These are phyloP conservation scores for Aphidius ervi DNA, from an alignment of 1,140 invertebrate species.

Conservation along the genomic window DNA sequence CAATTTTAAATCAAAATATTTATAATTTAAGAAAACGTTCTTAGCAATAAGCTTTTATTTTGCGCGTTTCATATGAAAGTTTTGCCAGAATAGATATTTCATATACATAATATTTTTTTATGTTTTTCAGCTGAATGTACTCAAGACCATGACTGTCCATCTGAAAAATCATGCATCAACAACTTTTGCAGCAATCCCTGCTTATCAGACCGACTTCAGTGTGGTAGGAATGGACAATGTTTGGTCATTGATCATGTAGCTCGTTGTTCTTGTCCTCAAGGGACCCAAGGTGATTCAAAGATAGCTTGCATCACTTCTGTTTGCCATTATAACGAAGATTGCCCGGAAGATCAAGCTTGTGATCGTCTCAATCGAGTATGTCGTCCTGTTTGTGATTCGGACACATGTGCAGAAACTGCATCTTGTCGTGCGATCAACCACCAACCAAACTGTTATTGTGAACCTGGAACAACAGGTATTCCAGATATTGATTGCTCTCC, in stretches of 20 bases:
- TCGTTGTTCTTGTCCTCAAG: constrained; percentile 76
- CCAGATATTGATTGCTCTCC: constrained; percentile 68
- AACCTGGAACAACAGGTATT: constrained; percentile 70
- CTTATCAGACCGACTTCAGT: constrained; percentile 57
- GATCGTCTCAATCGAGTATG: constrained; percentile 81
- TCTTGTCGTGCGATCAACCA: constrained; percentile 70
- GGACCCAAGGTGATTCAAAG: constrained; percentile 78
- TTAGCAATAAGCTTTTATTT: too few species aligned
- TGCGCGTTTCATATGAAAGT: too few species aligned
- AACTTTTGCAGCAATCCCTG: constrained; percentile 79
- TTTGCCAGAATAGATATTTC: too few species aligned
- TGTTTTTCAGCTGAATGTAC: constrained; percentile 73
- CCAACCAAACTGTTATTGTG: constrained; percentile 74
- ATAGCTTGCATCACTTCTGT: constrained; percentile 76
- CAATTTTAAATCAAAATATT: too few species aligned
- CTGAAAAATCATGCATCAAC: constrained; percentile 76
- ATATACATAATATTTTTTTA: constrained; percentile 15
- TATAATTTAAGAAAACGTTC: too few species aligned
- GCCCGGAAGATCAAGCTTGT: constrained; percentile 79
- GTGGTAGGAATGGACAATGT: constrained; percentile 78
- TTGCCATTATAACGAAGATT: constrained; percentile 87
- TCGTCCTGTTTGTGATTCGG: constrained; percentile 73
- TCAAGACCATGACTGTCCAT: constrained; percentile 76
- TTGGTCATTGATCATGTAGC: constrained; percentile 68
- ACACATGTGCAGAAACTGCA: constrained; percentile 72